Conservation (phyloP, 2,888 invertebrate genomes). For the Parelbella ahira region DNA sequence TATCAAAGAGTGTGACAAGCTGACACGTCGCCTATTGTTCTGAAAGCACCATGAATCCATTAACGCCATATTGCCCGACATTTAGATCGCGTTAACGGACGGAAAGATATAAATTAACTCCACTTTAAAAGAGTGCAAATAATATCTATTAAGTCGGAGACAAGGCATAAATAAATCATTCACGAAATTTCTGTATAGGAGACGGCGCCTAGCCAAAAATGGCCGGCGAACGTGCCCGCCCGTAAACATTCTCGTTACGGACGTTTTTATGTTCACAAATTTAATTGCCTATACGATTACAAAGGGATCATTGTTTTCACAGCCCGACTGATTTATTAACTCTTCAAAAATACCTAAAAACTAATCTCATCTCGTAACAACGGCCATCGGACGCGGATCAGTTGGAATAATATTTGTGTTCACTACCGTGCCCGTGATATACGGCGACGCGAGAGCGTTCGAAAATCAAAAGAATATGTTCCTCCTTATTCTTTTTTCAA, state of each 20-base stretch:
- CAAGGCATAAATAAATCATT: slow-evolving; percentile 65
- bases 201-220: slow-evolving; percentile 48
- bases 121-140: slow-evolving; percentile 49
- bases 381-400: slow-evolving; percentile 37
- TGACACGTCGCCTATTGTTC: slow-evolving; percentile 10
- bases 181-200: slow-evolving; percentile 57
- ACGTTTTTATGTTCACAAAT: slow-evolving; percentile 65
- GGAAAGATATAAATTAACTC: slow-evolving; percentile 34
- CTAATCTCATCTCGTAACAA: slow-evolving; percentile 35
- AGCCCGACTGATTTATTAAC: slow-evolving; percentile 65
- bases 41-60: slow-evolving; percentile 4
- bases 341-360: slow-evolving; percentile 38
- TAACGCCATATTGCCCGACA: slow-evolving; percentile 16
- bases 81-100: slow-evolving; percentile 25
- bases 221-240: slow-evolving; percentile 32
- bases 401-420: slow-evolving; percentile 57
- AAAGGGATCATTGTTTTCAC: slow-evolving; percentile 76
- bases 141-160: slow-evolving; percentile 45
- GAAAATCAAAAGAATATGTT: slow-evolving; percentile 10
- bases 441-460: slow-evolving; percentile 29
- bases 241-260: slow-evolving; percentile 30
- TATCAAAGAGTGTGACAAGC: slow-evolving; percentile 7
- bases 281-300: slow-evolving; percentile 76
- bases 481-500: slow-evolving; percentile 6
- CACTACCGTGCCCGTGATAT: slow-evolving; percentile 59